A percentile compares a stretch with the other conserved stretches of the same genome.
Conservation (phyloP, 2,888 invertebrate genomes). For the Chydorus sphaericus region DNA sequence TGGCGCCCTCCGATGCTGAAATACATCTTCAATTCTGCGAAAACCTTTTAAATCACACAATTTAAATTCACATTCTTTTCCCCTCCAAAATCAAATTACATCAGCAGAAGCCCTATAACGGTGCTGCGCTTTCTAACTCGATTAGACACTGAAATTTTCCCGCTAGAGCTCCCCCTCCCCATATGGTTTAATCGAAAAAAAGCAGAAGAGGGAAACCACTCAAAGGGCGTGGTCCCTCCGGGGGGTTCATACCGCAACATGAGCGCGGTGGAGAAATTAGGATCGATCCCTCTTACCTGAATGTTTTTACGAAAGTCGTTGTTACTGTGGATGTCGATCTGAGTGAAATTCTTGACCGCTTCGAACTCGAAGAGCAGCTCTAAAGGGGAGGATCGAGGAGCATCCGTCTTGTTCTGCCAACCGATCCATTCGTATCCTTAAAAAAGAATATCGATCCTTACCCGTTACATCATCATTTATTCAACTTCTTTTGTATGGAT, state of each 20-base stretch:
- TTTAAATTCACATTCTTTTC: not conserved
- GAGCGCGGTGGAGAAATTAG: constrained; percentile 16
- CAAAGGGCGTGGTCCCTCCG: not conserved
- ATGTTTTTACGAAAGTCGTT: constrained; percentile 75
- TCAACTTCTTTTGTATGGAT: not conserved
- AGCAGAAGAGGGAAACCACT: too few relatives aligned
- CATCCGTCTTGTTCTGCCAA: constrained; percentile 60
- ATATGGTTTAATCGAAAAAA: constrained; percentile 22
- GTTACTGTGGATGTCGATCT: constrained; percentile 64
- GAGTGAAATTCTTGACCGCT: constrained; percentile 67
- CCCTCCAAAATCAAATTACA: not conserved
- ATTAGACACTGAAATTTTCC: not conserved
- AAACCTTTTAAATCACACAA: constrained; percentile 41
- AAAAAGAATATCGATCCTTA: not conserved
- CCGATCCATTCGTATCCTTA: constrained; percentile 79
- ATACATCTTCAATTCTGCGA: constrained; percentile 59
- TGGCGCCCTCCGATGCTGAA: constrained; percentile 69
- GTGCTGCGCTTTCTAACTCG: not conserved
- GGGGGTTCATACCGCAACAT: too few relatives aligned
- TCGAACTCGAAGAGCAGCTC: constrained; percentile 61
- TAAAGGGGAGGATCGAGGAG: constrained; percentile 33
- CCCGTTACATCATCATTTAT: not conserved
- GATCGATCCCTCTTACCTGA: constrained; percentile 37
- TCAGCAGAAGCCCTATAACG: not conserved
- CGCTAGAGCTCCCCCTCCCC: not conserved